Conservation (phyloP, 2,797 vertebrate genomes). For the Pseudochirops cupreus region DNA sequence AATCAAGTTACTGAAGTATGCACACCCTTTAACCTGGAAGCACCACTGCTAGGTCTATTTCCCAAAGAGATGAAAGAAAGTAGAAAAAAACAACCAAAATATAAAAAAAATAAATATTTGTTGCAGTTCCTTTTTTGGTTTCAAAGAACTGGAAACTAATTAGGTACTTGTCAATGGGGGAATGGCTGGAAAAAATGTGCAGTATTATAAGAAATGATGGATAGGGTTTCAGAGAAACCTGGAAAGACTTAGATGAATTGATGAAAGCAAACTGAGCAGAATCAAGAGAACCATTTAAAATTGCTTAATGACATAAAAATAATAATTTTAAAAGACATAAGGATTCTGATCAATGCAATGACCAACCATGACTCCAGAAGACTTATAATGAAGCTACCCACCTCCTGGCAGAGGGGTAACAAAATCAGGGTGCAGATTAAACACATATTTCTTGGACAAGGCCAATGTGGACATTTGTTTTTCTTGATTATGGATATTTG, state of each 20-base stretch:
- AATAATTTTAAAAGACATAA: neutral
- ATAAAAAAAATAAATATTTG: neutral
- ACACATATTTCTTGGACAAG: neutral
- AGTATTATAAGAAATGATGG: neutral
- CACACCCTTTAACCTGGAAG: neutral
- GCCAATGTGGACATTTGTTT: neutral
- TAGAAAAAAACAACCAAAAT: neutral
- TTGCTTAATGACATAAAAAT: neutral
- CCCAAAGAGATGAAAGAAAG: neutral
- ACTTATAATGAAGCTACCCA: neutral
- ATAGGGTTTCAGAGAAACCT: neutral
- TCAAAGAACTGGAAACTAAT: neutral
- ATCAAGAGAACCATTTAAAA: neutral
- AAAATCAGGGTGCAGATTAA: neutral
- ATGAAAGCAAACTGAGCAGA: neutral
- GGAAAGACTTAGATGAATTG: neutral
- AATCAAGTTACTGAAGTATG: neutral
- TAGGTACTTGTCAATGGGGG: neutral
- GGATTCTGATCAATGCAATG: neutral
- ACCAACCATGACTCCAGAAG: neutral
- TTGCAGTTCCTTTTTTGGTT: neutral
- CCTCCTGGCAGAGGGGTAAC: too few species aligned
- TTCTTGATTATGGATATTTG: neutral
- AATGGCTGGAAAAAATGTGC: neutral
- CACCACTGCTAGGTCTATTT: neutral